phyloP scores from a whole-genome alignment of 2,888 invertebrate species.

The Atherix ibis region DNA sequence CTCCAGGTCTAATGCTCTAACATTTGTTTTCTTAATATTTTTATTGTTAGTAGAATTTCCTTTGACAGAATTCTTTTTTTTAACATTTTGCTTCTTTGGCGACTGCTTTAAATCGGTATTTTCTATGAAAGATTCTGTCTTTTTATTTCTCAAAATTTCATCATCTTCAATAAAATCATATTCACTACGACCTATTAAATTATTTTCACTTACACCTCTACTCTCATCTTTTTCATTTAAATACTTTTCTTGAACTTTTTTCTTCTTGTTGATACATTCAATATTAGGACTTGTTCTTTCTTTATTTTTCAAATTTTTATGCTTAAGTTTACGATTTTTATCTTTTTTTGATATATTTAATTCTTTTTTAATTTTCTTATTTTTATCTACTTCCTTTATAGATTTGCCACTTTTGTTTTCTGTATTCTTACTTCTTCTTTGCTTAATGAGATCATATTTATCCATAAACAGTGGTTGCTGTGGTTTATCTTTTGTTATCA shows the following conservation, averaged over 20 bases:
- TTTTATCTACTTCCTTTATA: slow-evolving; percentile 18
- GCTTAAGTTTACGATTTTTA: slow-evolving; percentile 48
- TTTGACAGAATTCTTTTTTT: slow-evolving; percentile 10
- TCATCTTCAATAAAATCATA: slow-evolving; percentile 20
- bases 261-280: slow-evolving; percentile 12
- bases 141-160: neutral
- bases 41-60: neutral
- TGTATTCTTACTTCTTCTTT: slow-evolving; percentile 37
- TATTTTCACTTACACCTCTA: slow-evolving; percentile 12
- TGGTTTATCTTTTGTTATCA: slow-evolving; percentile 3
- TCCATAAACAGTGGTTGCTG: slow-evolving; percentile 29
- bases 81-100: slow-evolving; percentile 12
- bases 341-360: slow-evolving; percentile 38
- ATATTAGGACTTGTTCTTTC: slow-evolving; percentile 11
- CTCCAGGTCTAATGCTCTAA: slow-evolving; percentile 52
- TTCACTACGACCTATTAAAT: slow-evolving; percentile 9
- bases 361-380: slow-evolving; percentile 21
- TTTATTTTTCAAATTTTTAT: slow-evolving; percentile 25
- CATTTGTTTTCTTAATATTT: slow-evolving; percentile 20
- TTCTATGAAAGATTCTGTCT: slow-evolving; percentile 5
- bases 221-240: slow-evolving; percentile 9
- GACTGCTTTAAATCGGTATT: too few species aligned
- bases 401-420: slow-evolving; percentile 19
- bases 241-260: slow-evolving; percentile 10
- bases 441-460: slow-evolving; percentile 46